Evolutionary conservation across 2,888 invertebrate species (phyloP), one percentile per base, ranked within the genome.

Genomic region (Diarsia rubi): DNA sequence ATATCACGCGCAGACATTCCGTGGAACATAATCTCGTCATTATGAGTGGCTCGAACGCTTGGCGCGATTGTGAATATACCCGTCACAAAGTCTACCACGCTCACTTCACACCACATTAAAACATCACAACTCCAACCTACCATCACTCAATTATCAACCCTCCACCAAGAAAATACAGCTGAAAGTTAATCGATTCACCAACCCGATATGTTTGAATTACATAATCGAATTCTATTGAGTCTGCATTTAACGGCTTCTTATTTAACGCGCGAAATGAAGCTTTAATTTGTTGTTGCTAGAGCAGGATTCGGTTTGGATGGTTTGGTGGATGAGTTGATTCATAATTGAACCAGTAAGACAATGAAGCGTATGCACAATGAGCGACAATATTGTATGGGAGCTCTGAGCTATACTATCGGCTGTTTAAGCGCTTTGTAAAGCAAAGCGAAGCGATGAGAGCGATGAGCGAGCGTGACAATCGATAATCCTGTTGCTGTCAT

Each of bases 61-160:
- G 93, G 91, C 89, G 90, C 91, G 90, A 92, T 93, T 92, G 93
- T 90, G 88, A 88, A 86, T 88, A 91, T 89, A 89, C 90, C 89
- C 88, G 89, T 91, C 93, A 93, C 90, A 90, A 90, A 87, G 84
- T 81, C 82, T 83, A 63, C 78, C 45, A n/a, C 63, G 69, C 73
- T 81, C 72, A 52, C 59, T 57, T 54, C 37, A 47, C 62, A 31
- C 66, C 37, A 31, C 1, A 60, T 24, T 44, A 27, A 70, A 84
- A 71, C 57, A 73, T 73, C 84, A 60, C 85, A 90, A 81, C 78
- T 64, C 75, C 42, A 37, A 71, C 73, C 60, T 16, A 45, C 12
- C 47, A 80, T 80, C 86, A 84, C 79, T 80, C 85, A 86, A 90
- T 90, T 89, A 88, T 84, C 85, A 86, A 89, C 91, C 88, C 84